phyloP scores from a whole-genome alignment of 2,888 invertebrate genomes.

The Phalangium opilio region DNA sequence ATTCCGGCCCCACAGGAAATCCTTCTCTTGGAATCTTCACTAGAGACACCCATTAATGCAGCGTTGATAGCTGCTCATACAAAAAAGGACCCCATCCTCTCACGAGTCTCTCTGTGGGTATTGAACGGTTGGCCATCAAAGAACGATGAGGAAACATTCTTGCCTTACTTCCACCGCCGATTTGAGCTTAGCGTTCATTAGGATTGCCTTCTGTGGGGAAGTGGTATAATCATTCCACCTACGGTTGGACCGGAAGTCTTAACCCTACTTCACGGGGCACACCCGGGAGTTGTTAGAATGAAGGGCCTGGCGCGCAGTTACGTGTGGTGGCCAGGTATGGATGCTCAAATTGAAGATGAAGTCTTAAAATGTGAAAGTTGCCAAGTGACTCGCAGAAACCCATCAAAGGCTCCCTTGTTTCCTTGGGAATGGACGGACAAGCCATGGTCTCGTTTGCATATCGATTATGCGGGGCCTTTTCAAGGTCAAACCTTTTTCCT shows the following conservation, averaged over 20 bases:
- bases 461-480: constrained; percentile 15
- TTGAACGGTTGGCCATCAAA: constrained; percentile 1
- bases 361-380: not conserved
- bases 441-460: constrained; percentile 2
- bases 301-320: constrained; percentile 3
- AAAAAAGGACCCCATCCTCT: not conserved
- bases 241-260: not conserved
- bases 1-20: not conserved
- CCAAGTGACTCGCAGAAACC: not conserved
- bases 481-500: constrained; percentile 20
- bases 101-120: constrained; percentile 1
- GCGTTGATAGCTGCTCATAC: not conserved
- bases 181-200: not conserved
- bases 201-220: constrained; percentile 2
- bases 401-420: not conserved
- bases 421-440: not conserved
- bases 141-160: not conserved
- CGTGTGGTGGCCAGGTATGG: constrained; percentile 6
- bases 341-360: not conserved
- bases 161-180: not conserved
- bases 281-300: constrained; percentile 2
- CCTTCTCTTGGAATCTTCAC: constrained; percentile 1
- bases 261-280: constrained; percentile 1
- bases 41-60: not conserved
- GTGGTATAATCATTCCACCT: constrained; percentile 2